Percentiles rank a stretch among this genome's conserved stretches.
These are phyloP conservation scores for Dicrostonyx torquatus DNA, from an alignment of 2,797 vertebrate species.

Conservation along the genomic window DNA sequence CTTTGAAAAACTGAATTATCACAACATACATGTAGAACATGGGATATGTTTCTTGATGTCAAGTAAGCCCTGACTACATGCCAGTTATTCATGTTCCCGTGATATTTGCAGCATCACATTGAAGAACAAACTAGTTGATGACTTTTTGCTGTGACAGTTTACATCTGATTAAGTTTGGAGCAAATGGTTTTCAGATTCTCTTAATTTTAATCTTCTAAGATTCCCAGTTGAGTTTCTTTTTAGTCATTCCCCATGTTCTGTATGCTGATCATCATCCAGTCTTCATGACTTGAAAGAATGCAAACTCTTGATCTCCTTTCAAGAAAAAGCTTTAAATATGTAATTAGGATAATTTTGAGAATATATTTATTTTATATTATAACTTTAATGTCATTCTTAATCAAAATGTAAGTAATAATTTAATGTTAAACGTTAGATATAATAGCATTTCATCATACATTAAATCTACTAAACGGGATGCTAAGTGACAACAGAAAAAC, in stretches of 20 bases:
- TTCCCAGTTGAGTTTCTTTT: background rate
- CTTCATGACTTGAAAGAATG: background rate
- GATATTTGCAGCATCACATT: background rate
- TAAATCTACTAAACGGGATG: background rate
- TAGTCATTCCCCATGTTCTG: background rate
- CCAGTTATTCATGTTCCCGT: background rate
- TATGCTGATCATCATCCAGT: background rate
- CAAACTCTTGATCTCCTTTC: background rate
- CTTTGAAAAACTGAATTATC: background rate
- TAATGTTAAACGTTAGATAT: background rate
- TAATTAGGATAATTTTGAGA: slow-evolving; percentile 21
- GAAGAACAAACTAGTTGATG: background rate
- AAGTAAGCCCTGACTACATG: background rate
- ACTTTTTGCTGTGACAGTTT: background rate
- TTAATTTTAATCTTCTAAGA: background rate
- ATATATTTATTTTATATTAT: background rate
- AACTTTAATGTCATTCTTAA: slow-evolving; percentile 8
- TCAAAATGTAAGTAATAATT: slow-evolving; percentile 29
- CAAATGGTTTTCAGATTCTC: background rate
- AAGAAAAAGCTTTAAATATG: background rate
- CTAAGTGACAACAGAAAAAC: background rate
- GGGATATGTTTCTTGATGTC: background rate
- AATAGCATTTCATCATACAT: background rate
- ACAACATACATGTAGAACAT: background rate
- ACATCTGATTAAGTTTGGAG: slow-evolving; percentile 8